Evolutionary conservation across 2,888 invertebrate genomes (phyloP).

Genomic region (Pecten maximus): DNA sequence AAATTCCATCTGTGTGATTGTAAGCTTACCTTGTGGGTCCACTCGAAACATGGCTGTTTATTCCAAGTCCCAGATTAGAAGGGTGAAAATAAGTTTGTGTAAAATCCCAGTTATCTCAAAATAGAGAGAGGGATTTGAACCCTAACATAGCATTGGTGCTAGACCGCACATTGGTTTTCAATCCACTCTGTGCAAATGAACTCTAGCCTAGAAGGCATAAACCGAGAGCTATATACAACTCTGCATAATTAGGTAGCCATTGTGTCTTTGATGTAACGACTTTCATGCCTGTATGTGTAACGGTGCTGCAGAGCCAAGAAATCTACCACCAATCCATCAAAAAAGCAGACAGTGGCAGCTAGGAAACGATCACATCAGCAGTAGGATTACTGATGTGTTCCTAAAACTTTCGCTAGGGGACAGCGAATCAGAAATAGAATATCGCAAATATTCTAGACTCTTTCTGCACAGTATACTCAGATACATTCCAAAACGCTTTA

Average conservation of each 20-base stretch:
- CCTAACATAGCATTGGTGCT: neutral
- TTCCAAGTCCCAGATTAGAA: neutral
- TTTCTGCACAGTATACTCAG: neutral
- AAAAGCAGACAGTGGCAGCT: neutral
- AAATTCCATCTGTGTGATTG: neutral
- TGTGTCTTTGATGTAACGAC: slow-evolving; percentile 26
- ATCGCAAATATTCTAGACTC: neutral
- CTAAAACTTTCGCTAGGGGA: neutral
- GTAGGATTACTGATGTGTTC: neutral
- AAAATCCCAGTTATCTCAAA: neutral
- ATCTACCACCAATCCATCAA: slow-evolving; percentile 26
- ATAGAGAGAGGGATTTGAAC: neutral
- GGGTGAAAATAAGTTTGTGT: neutral
- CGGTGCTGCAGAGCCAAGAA: slow-evolving; percentile 6
- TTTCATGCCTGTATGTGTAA: slow-evolving; percentile 18
- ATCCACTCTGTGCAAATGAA: neutral
- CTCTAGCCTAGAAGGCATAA: neutral
- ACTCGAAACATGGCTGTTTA: neutral
- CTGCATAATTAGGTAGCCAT: slow-evolving; percentile 26
- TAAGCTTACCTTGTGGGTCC: slow-evolving; percentile 8
- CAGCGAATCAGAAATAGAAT: slow-evolving; percentile 17
- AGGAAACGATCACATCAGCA: slow-evolving; percentile 8
- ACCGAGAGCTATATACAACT: neutral
- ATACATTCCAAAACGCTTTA: neutral
- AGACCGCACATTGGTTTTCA: neutral